These are phyloP conservation scores for Platycheirus rosarum DNA, from an alignment of 2,888 invertebrate species.

Conservation along the genomic window DNA sequence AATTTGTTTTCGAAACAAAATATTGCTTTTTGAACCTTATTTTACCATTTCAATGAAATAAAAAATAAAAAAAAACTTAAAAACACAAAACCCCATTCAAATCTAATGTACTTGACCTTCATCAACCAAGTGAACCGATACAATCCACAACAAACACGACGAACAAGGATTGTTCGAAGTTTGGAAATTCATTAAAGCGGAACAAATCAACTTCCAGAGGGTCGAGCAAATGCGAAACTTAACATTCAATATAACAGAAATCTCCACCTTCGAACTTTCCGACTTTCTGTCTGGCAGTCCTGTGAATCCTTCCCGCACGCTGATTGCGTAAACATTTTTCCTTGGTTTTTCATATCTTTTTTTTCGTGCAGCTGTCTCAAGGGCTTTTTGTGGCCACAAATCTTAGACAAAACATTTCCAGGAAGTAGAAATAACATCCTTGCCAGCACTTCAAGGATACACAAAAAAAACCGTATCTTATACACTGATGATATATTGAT, in stretches of 20 bases:
- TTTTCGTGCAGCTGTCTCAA: conserved; percentile 4
- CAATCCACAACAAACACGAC: not conserved
- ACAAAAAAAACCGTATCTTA: conserved; percentile 9
- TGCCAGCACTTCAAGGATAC: not conserved
- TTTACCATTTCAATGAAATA: too few species aligned
- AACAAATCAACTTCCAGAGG: conserved; percentile 16
- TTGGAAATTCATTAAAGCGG: conserved; percentile 1
- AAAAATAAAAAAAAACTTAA: too few species aligned
- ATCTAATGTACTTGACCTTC: conserved; percentile 14
- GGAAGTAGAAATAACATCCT: not conserved
- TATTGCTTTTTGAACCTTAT: too few species aligned
- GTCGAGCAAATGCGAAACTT: not conserved
- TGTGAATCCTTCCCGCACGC: not conserved
- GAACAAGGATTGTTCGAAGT: conserved; percentile 1
- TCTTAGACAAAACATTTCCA: conserved; percentile 8
- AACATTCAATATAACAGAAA: not conserved
- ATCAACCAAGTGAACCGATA: conserved; percentile 16
- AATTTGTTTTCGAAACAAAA: not conserved
- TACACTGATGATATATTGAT: conserved; percentile 68
- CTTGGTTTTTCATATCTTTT: conserved; percentile 3
- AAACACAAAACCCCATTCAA: not conserved
- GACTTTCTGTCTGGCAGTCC: not conserved
- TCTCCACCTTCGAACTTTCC: not conserved
- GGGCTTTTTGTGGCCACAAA: conserved; percentile 16
- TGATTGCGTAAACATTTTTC: conserved; percentile 1